Conservation (phyloP, 2,888 invertebrate species). For the Agonopterix alstromeriana region DNA sequence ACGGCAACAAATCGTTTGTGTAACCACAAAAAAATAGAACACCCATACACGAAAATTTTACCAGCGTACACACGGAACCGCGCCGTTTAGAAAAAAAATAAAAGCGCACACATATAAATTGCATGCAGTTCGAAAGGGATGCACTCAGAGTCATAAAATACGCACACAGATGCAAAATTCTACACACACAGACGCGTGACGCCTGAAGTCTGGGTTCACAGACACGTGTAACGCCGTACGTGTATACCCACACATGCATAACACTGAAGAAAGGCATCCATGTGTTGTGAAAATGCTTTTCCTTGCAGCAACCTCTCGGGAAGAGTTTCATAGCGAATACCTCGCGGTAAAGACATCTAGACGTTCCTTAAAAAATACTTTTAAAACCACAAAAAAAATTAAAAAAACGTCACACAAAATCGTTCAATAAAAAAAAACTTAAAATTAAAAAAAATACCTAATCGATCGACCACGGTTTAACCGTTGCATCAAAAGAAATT, state of each 20-base stretch:
- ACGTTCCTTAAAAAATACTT: constrained; percentile 49
- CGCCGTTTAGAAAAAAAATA: constrained; percentile 71
- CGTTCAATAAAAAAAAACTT: constrained; percentile 15
- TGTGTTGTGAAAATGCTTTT: constrained; percentile 76
- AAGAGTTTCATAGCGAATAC: constrained; percentile 77
- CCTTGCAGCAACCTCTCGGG: constrained; percentile 76
- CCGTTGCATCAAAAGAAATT: constrained; percentile 45
- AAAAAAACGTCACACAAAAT: constrained; percentile 25
- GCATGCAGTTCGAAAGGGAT: constrained; percentile 75
- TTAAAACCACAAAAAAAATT: constrained; percentile 27
- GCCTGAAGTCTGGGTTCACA: constrained; percentile 44
- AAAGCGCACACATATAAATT: constrained; percentile 69
- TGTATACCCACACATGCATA: constrained; percentile 45
- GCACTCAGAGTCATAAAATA: constrained; percentile 76
- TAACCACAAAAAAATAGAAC: constrained; percentile 51
- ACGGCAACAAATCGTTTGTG: constrained; percentile 26
- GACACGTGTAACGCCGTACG: constrained; percentile 34
- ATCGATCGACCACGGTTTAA: constrained; percentile 49
- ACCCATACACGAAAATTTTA: constrained; percentile 53
- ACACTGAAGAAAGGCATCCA: constrained; percentile 62
- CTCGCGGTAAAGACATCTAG: constrained; percentile 75
- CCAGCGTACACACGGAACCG: constrained; percentile 48
- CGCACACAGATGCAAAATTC: constrained; percentile 38
- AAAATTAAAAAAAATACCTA: constrained; percentile 22
- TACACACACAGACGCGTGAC: constrained; percentile 27